A percentile compares a stretch with the other conserved stretches of the same genome.
phyloP scores from a whole-genome alignment of 1,140 invertebrate genomes.

The Macrosteles quadrilineatus region DNA sequence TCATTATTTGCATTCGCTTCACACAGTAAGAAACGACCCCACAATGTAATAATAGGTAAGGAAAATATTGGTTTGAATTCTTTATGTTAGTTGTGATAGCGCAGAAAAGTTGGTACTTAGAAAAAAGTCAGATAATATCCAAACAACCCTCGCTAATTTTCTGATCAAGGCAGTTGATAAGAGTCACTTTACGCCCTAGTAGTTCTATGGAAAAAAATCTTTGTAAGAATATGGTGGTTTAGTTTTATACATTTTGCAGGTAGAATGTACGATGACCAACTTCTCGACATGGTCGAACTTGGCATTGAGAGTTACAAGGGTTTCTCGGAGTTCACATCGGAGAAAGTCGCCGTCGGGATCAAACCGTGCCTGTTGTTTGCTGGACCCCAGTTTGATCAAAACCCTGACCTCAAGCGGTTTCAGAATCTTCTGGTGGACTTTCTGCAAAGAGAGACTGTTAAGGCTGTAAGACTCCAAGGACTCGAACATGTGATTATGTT shows the following conservation, averaged over 20 bases:
- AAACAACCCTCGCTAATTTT: too few species aligned
- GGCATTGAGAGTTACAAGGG: constrained; percentile 81
- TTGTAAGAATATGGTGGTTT: too few species aligned
- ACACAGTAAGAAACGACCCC: constrained; percentile 92
- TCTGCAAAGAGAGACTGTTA: constrained; percentile 82
- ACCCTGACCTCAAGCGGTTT: constrained; percentile 75
- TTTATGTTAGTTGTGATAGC: too few species aligned
- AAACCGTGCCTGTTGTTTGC: constrained; percentile 94
- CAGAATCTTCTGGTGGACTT: constrained; percentile 92
- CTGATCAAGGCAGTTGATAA: too few species aligned
- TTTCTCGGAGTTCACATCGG: constrained; percentile 75
- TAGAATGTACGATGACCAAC: constrained; percentile 83
- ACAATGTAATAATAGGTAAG: constrained; percentile 89
- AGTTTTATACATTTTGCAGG: constrained; percentile 53
- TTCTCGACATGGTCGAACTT: constrained; percentile 97
- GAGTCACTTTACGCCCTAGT: too few species aligned
- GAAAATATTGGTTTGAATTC: too few species aligned
- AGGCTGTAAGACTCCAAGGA: constrained; percentile 83
- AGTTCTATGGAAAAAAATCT: too few species aligned
- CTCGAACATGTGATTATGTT: constrained; percentile 92
- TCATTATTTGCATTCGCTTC: constrained; percentile 88
- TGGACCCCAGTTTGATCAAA: constrained; percentile 88
- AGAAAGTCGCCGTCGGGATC: constrained; percentile 76
- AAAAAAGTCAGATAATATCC: too few species aligned
- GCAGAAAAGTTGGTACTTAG: too few species aligned